These are phyloP conservation scores for Orchesella flavescens DNA, from an alignment of 2,888 invertebrate species.

Conservation along the genomic window DNA sequence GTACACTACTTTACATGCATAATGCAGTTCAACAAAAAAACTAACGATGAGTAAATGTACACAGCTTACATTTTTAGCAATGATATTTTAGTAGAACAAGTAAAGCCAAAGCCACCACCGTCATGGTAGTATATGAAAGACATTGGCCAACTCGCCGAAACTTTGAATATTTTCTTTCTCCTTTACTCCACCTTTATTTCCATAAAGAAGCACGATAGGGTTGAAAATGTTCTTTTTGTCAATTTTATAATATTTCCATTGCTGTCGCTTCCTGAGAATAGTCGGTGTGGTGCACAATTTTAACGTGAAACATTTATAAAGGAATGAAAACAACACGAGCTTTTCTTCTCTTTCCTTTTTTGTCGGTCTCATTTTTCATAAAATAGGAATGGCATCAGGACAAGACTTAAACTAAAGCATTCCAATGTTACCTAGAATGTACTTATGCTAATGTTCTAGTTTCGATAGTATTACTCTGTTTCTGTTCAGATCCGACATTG, in stretches of 20 bases:
- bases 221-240: constrained; percentile 29
- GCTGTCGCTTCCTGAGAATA: constrained; percentile 7
- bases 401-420: too few species aligned
- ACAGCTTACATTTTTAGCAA: neutral
- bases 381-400: neutral
- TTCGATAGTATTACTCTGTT: too few species aligned
- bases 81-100: neutral
- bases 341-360: neutral
- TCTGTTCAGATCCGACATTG: too few species aligned
- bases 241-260: constrained; percentile 15
- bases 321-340: neutral
- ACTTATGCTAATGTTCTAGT: too few species aligned
- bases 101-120: too few species aligned
- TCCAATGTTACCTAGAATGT: too few species aligned
- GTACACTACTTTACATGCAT: constrained; percentile 33
- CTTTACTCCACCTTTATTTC: neutral
- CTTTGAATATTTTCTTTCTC: neutral
- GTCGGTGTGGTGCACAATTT: constrained; percentile 24
- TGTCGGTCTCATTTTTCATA: neutral
- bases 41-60: neutral
- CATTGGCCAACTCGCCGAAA: neutral
- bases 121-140: too few species aligned
- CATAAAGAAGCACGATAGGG: neutral
- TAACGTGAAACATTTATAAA: constrained; percentile 33
- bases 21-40: constrained; percentile 25